Base-by-base conservation (phyloP, 2,888 invertebrate species). In the Dicranocentrus wangi region DNA sequence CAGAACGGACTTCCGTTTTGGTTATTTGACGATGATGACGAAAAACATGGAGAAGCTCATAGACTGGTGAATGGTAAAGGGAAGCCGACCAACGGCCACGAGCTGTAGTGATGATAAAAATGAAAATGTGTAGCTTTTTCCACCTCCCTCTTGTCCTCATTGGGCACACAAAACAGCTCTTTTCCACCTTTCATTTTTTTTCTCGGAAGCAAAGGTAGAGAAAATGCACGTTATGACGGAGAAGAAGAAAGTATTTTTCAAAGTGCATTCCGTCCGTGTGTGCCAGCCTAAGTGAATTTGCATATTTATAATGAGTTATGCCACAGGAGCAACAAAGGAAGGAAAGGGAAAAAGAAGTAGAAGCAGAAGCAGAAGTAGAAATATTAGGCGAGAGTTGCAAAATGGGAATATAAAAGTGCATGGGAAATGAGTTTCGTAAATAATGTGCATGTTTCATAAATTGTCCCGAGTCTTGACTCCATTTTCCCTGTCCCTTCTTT, bases 281-380 rank as follows among this genome's bases (percentile, higher is more conserved):
- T n/a, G n/a, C n/a, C 71, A 10, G 32, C 32, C 32, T 65, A 75
- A 76, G 55, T 47, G 76, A 60, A 76, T 76, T 76, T 76, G 68
- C 76, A 76, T 76, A 76, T 73, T 73, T 73, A 73, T 73, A 73
- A 73, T 73, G 73, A 73, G 65, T 73, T 73, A 73, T 65, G 76
- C 76, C 60, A 68, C 66, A 60, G 58, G 43, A 28, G 55, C 21
- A 68, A 27, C 32, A 23, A 2, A n/a, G n/a, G n/a, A n/a, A n/a
- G n/a, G n/a, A n/a, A n/a, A n/a, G n/a, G n/a, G n/a, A n/a, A n/a
- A 60, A 25, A 68, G 60, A 55, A 76, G 32, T 25, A 66, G 53
- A n/a, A 27, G 53, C 42, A 21, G 47, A n/a, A 58, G 47, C 55
- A 47, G 47, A 68, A 68, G 68, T 32, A n/a, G n/a, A 68, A 66